Conservation (phyloP, 2,888 invertebrate genomes). For the Harmothoe impar region DNA sequence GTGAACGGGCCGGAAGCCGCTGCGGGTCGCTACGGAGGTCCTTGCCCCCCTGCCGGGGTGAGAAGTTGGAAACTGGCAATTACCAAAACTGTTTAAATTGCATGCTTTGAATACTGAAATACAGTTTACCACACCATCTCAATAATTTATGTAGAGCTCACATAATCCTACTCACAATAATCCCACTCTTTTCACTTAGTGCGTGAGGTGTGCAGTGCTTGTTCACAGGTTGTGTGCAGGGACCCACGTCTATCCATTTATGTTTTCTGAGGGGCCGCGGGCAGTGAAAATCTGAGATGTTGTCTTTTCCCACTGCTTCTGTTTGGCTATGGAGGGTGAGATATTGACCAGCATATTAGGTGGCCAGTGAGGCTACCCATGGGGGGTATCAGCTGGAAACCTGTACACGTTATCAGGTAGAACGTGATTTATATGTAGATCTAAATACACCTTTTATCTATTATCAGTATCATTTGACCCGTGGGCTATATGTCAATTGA, state of each 20-base stretch:
- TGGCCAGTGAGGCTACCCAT: no score
- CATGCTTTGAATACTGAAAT: conserved; percentile 25
- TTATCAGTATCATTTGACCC: no score
- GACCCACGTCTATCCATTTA: not conserved
- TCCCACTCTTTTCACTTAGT: not conserved
- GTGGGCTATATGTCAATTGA: no score
- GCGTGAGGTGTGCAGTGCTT: not conserved
- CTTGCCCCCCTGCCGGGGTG: not conserved
- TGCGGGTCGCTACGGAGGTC: not conserved
- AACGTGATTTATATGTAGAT: no score
- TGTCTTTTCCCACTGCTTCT: conserved; percentile 9
- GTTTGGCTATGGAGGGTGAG: not conserved
- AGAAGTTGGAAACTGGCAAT: not conserved
- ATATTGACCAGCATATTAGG: not conserved
- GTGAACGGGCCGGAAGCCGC: not conserved
- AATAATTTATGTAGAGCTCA: not conserved
- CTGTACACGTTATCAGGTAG: no score
- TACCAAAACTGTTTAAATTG: conserved; percentile 7
- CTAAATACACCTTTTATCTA: no score
- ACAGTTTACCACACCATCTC: not conserved
- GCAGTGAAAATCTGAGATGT: not conserved
- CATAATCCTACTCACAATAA: not conserved
- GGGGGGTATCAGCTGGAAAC: no score
- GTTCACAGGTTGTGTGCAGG: no score
- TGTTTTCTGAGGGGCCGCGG: not conserved